Conservation (phyloP, 2,797 vertebrate species). For the Lutjanus campechanus region DNA sequence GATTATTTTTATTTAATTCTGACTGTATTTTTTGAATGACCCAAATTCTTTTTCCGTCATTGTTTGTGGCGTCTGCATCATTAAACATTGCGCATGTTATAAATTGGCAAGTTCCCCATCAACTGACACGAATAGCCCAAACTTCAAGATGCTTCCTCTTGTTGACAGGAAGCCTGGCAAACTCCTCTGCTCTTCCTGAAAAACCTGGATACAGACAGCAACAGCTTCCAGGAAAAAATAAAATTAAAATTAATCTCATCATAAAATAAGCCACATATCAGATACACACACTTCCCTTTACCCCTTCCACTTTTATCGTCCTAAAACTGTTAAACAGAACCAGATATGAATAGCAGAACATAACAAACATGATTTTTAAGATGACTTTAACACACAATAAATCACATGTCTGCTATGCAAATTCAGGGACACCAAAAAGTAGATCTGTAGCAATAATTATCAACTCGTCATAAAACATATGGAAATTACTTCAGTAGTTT, state of each 20-base stretch:
- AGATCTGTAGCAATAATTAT: not conserved
- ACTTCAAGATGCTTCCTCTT: constrained; percentile 57
- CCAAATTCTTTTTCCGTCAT: not conserved
- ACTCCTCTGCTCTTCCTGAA: constrained; percentile 56
- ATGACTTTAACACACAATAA: not conserved
- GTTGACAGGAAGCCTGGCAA: constrained; percentile 70
- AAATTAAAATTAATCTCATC: constrained; percentile 3
- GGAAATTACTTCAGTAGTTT: no score
- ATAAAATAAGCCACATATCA: constrained; percentile 14
- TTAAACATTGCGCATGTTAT: not conserved
- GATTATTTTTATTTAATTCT: not conserved
- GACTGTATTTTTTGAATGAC: not conserved
- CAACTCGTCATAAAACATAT: no score
- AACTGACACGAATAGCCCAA: constrained; percentile 30
- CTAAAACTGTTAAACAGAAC: not conserved
- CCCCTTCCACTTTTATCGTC: not conserved
- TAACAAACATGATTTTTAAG: not conserved
- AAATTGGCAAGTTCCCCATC: constrained; percentile 31
- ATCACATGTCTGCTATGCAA: not conserved
- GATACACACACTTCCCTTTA: not conserved
- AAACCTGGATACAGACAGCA: constrained; percentile 31
- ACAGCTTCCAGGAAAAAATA: constrained; percentile 39
- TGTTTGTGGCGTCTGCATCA: not conserved
- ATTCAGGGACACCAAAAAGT: not conserved
- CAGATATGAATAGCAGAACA: not conserved